Evolutionary conservation across 2,888 invertebrate species (phyloP), one percentile per base, ranked within the genome.

Genomic region (Heliconius charithonia): DNA sequence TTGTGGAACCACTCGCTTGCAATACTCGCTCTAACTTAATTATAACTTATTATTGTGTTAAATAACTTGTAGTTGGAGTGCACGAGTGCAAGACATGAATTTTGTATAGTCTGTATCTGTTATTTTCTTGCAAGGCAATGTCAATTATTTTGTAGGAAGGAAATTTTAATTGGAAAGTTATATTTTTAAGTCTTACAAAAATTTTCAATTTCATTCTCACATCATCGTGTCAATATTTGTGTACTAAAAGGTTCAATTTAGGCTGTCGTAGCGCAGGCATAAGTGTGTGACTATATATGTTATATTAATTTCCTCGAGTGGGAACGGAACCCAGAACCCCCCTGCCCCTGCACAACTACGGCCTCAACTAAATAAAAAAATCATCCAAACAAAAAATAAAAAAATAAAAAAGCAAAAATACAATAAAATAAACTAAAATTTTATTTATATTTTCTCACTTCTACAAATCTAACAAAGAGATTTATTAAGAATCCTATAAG

Each of bases 11-110:
- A 62, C 41, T 74, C 74, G 7, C 41, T 27, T 41, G 74, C 71
- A 56, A 27, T 41, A 51, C 32, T 71, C 56, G 59, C 32, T 22
- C 56, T 37, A 72, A 72, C 72, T 72, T 72, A 29, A 59, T 72
- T 72, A 59, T 72, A 72, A 72, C 72, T 72, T 72, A 59, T n/a
- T 71, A 56, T 71, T 71, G 29, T 71, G 71, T 32, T 72, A 13
- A 72, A 72, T 59, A 59, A 72, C 56, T 72, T 72, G 32, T 56
- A 59, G 59, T 69, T 74, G 10, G 19, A 63, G 63, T 12, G 41
- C 12, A 27, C 59, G 41, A 25, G 19, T 19, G 41, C 69, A 45
- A 69, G 25, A 69, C 3, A 69, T 41, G 25, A 19, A 1, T 69
- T 16, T 45, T 25, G 16, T 63, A 2, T 63, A 63, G 27, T 0